Percentiles rank a stretch among this genome's conserved stretches.
Evolutionary conservation across 2,797 vertebrate species (phyloP).

Genomic region (Pelobates cultripes): DNA sequence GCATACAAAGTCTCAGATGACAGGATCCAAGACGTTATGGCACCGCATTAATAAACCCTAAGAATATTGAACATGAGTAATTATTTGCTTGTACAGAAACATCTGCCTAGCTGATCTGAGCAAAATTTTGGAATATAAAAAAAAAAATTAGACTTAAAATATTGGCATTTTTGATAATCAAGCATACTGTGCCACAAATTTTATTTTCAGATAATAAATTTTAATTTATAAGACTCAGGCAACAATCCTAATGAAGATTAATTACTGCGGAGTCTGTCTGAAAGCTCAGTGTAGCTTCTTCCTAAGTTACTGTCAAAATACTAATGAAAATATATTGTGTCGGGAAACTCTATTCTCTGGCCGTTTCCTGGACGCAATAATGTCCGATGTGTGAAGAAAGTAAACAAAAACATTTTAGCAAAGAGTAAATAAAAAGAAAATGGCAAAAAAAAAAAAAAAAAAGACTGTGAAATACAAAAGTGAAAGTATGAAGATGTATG

Average conservation of each 20-base stretch:
- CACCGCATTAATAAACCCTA: slow-evolving; percentile 26
- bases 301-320: slow-evolving; percentile 63
- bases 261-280: slow-evolving; percentile 69
- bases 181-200: slow-evolving; percentile 63
- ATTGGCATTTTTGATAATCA: slow-evolving; percentile 63
- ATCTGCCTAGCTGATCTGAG: slow-evolving; percentile 57
- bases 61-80: slow-evolving; percentile 54
- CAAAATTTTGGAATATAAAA: slow-evolving; percentile 44
- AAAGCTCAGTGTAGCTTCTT: slow-evolving; percentile 62
- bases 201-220: slow-evolving; percentile 65
- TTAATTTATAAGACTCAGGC: slow-evolving; percentile 68
- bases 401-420: not conserved
- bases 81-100: slow-evolving; percentile 57
- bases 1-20: not conserved
- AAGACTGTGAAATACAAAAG: no score
- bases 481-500: no score
- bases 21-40: not conserved
- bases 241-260: slow-evolving; percentile 73
- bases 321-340: slow-evolving; percentile 64
- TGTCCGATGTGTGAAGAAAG: slow-evolving; percentile 13
- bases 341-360: slow-evolving; percentile 56
- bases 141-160: slow-evolving; percentile 47
- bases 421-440: no score
- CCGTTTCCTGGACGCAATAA: slow-evolving; percentile 49
- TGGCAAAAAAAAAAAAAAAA: no score